phyloP scores from a whole-genome alignment of 92 coral and sea anemone genomes.

The Hydrozoanthus gracilis region DNA sequence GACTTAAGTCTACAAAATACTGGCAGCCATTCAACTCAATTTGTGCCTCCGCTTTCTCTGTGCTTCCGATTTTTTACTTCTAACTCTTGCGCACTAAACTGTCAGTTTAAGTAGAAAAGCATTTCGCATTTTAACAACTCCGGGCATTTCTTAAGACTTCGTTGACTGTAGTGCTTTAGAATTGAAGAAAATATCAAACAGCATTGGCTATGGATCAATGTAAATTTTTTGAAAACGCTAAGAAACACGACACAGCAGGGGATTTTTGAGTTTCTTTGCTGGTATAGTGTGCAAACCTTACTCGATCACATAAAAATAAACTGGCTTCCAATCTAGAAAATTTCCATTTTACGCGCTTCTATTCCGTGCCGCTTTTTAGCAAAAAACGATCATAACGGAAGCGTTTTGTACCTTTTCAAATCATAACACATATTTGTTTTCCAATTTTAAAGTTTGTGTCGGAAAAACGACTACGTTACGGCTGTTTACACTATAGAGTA shows the following conservation, averaged over 20 bases:
- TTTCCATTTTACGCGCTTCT: too few species aligned
- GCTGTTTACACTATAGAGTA: background rate
- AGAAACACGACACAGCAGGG: background rate
- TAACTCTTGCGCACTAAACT: background rate
- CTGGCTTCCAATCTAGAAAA: too few species aligned
- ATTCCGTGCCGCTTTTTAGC: background rate
- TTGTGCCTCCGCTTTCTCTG: background rate
- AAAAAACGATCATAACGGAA: background rate
- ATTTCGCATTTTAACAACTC: background rate
- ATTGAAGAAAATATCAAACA: background rate
- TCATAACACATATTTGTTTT: background rate
- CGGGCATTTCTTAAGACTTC: background rate
- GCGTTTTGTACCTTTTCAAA: background rate
- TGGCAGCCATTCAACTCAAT: background rate
- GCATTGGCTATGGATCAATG: too few species aligned
- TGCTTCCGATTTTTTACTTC: background rate
- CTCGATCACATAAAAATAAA: too few species aligned
- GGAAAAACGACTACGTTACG: background rate
- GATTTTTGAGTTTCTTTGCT: background rate
- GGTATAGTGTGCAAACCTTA: background rate
- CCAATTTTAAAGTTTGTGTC: background rate
- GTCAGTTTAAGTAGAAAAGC: too few species aligned
- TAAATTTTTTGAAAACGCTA: background rate
- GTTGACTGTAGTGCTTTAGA: background rate
- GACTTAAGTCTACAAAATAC: background rate